phyloP scores from a whole-genome alignment of 1,140 invertebrate genomes.

The Leptestheria dahalacensis region DNA sequence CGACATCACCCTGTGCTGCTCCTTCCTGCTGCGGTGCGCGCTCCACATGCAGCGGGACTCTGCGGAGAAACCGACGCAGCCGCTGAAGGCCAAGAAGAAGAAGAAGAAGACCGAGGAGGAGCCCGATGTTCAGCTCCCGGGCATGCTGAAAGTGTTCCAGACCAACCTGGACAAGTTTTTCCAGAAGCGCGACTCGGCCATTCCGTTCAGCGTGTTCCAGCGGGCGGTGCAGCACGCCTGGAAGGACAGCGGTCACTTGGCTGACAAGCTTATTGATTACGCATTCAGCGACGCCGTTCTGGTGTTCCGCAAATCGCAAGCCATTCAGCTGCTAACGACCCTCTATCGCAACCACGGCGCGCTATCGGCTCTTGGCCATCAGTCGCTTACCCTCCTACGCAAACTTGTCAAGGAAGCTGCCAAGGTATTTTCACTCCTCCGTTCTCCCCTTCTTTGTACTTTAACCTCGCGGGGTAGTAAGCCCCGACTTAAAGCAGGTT shows the following conservation, averaged over 20 bases:
- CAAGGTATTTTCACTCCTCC: slow-evolving; percentile 9
- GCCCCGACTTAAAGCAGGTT: not conserved
- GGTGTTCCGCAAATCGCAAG: slow-evolving; percentile 44
- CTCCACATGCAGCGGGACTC: slow-evolving; percentile 32
- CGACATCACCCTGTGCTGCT: slow-evolving; percentile 44
- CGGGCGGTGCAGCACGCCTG: slow-evolving; percentile 41
- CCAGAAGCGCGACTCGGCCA: slow-evolving; percentile 33
- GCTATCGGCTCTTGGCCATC: slow-evolving; percentile 2
- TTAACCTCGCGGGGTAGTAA: not conserved
- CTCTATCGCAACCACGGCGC: slow-evolving; percentile 13
- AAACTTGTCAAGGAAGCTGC: slow-evolving; percentile 1
- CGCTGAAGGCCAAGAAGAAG: slow-evolving; percentile 27
- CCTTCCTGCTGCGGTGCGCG: slow-evolving; percentile 44
- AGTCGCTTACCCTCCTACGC: not conserved
- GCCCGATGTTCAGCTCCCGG: slow-evolving; percentile 25
- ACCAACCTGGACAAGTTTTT: slow-evolving; percentile 4
- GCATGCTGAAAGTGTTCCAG: slow-evolving; percentile 3
- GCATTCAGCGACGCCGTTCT: slow-evolving; percentile 42
- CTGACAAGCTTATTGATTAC: slow-evolving; percentile 36
- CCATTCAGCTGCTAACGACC: slow-evolving; percentile 38
- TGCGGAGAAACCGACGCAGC: slow-evolving; percentile 34
- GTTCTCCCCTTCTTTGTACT: not conserved
- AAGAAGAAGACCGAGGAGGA: not conserved
- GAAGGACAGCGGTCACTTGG: slow-evolving; percentile 40
- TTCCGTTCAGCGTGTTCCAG: slow-evolving; percentile 46